Evolutionary conservation across 2,888 invertebrate species (phyloP).

Genomic region (Conops quadrifasciatus): DNA sequence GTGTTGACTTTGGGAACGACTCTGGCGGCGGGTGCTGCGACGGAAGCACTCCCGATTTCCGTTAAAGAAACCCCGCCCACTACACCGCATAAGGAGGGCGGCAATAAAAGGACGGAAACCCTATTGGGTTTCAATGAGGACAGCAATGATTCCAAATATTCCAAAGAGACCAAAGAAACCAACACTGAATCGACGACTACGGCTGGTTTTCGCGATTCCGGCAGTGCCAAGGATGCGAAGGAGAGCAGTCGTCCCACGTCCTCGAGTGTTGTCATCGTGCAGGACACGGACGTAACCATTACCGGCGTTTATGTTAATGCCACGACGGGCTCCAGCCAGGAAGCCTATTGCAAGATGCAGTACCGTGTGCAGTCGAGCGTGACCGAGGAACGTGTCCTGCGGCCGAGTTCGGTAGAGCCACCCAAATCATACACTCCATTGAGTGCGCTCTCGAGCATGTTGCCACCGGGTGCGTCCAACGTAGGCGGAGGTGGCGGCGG

Average conservation of each 20-base stretch:
- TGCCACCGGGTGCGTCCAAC: constrained; percentile 77
- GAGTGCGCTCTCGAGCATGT: constrained; percentile 85
- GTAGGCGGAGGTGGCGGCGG: constrained; percentile 45
- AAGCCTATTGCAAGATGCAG: constrained; percentile 88
- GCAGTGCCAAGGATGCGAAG: constrained; percentile 57
- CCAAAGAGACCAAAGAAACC: constrained; percentile 61
- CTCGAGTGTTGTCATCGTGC: constrained; percentile 77
- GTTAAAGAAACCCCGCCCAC: constrained; percentile 35
- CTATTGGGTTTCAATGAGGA: constrained; percentile 54
- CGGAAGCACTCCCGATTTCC: constrained; percentile 37
- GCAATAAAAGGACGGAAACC: constrained; percentile 32
- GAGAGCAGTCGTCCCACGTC: constrained; percentile 66
- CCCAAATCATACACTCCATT: constrained; percentile 82
- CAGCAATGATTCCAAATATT: constrained; percentile 59
- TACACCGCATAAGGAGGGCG: constrained; percentile 40
- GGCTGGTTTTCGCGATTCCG: constrained; percentile 55
- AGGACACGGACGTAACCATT: constrained; percentile 87
- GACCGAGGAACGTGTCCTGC: constrained; percentile 85
- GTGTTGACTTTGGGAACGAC: constrained; percentile 27
- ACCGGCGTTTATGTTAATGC: constrained; percentile 84
- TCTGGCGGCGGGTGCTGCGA: not conserved
- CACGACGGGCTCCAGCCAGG: constrained; percentile 78
- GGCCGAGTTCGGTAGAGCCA: constrained; percentile 62
- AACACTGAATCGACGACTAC: constrained; percentile 58
- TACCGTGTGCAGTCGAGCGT: constrained; percentile 88